Percentiles rank a stretch among this genome's conserved stretches.
Conservation (phyloP, 2,888 invertebrate genomes). For the Trichogramma dendrolimi region DNA sequence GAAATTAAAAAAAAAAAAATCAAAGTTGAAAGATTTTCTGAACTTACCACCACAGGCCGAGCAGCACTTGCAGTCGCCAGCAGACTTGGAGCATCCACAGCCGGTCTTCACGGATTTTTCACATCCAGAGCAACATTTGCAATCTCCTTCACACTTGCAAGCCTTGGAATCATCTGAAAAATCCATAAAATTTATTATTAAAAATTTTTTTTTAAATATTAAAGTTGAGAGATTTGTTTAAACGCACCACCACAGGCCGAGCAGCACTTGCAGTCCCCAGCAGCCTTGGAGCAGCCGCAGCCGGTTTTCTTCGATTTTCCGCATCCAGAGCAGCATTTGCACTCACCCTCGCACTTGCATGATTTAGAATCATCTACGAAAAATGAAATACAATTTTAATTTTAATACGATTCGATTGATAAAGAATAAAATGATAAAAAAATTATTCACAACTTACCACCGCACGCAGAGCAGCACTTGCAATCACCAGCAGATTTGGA, state of each 20-base stretch:
- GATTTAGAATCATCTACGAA: not conserved
- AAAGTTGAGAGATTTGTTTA: not conserved
- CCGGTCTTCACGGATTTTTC: conserved; percentile 2
- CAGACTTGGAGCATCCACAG: no score
- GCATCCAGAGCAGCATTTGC: conserved; percentile 18
- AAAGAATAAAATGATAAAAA: no score
- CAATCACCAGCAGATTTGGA: not conserved
- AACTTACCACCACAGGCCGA: conserved; percentile 7
- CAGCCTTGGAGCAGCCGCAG: no score
- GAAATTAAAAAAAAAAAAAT: not conserved
- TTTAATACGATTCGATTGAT: not conserved
- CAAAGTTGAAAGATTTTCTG: not conserved
- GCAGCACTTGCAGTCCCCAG: not conserved
- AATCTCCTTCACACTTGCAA: not conserved
- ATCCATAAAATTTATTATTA: not conserved
- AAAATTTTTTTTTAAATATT: not conserved
- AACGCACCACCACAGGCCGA: conserved; percentile 3
- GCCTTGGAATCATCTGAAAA: not conserved
- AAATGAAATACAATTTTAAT: not conserved
- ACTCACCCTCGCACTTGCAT: conserved; percentile 10
- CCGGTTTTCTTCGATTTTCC: not conserved
- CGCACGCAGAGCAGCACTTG: not conserved
- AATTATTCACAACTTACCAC: not conserved
- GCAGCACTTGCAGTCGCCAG: conserved; percentile 10
- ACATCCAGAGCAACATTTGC: not conserved